Conservation (phyloP, 30 jellyfish, hydroid and myxozoan species). For the Pelagia noctiluca region DNA sequence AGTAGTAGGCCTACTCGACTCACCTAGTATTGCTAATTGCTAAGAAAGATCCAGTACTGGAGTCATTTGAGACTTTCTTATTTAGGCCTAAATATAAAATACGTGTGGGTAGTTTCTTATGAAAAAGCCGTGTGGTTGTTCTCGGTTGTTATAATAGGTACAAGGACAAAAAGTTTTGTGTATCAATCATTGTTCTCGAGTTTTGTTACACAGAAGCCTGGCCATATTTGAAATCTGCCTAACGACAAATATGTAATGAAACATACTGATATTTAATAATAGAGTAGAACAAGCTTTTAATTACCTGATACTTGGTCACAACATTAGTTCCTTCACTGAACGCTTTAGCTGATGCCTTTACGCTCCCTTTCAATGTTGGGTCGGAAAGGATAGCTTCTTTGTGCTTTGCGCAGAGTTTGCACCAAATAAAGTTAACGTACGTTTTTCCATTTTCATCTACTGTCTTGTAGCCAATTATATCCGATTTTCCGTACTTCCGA, state of each 20-base stretch:
- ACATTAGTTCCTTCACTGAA: conserved; percentile 51
- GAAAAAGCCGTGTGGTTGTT: too few relatives aligned
- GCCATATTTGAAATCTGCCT: too few relatives aligned
- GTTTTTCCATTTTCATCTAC: conserved; percentile 5
- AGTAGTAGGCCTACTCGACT: too few relatives aligned
- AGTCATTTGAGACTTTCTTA: too few relatives aligned
- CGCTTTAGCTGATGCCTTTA: conserved; percentile 37
- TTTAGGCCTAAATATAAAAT: too few relatives aligned
- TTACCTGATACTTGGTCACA: conserved; percentile 42
- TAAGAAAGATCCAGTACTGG: too few relatives aligned
- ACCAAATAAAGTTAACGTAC: conserved; percentile 47
- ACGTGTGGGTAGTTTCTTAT: too few relatives aligned
- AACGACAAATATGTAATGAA: background rate
- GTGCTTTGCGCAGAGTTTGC: conserved; percentile 51
- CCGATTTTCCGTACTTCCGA: background rate
- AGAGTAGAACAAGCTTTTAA: background rate
- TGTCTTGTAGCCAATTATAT: conserved; percentile 29
- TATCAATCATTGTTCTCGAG: background rate
- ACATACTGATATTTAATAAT: background rate
- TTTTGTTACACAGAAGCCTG: too few relatives aligned
- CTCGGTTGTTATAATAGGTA: too few relatives aligned
- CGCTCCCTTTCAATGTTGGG: conserved; percentile 33
- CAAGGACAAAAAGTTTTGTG: background rate
- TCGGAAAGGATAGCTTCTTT: background rate
- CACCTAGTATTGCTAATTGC: too few relatives aligned